Conservation (phyloP, 2,113 vertebrate species). For the Pyrgilauda ruficollis region DNA sequence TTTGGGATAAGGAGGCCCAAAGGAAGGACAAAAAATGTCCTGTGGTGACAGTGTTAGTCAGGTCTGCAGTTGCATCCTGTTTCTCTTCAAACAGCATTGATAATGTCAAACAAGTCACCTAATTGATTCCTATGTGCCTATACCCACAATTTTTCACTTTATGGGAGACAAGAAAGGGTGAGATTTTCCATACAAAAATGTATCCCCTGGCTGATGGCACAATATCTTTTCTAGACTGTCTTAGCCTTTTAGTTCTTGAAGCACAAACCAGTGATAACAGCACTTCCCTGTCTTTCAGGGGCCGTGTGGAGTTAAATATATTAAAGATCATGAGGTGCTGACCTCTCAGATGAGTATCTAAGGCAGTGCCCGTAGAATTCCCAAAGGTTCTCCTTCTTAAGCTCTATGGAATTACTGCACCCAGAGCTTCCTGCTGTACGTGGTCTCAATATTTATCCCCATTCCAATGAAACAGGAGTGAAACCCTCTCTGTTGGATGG, state of each 20-base stretch:
- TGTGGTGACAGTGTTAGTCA: neutral
- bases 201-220: neutral
- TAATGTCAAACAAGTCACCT: neutral
- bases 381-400: neutral
- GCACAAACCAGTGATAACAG: neutral
- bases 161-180: neutral
- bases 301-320: neutral
- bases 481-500: neutral
- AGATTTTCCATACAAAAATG: neutral
- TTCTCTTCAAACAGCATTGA: neutral
- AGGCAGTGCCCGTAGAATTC: neutral
- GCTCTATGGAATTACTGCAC: neutral
- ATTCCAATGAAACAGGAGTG: neutral
- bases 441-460: neutral
- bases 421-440: neutral
- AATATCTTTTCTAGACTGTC: neutral
- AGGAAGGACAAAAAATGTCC: neutral
- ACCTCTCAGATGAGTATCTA: neutral
- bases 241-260: neutral
- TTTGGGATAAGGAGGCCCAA: neutral
- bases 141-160: neutral
- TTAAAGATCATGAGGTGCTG: neutral
- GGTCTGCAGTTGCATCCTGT: neutral
- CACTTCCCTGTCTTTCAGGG: neutral
- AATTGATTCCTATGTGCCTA: accelerated